These are phyloP conservation scores for Palythoa grandiflora DNA, from an alignment of 92 coral and sea anemone genomes.

Conservation along the genomic window DNA sequence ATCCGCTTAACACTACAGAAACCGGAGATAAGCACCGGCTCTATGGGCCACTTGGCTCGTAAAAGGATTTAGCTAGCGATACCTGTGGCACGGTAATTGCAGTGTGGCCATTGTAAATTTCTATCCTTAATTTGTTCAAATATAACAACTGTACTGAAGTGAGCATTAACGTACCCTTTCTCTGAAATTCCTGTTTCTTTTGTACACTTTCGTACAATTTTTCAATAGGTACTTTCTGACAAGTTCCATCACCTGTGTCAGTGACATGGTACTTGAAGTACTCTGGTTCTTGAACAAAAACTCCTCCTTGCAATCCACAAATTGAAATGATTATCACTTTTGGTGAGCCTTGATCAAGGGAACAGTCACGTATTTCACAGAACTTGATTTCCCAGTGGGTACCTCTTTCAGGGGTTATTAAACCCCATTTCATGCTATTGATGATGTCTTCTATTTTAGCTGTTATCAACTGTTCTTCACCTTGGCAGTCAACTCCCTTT, in stretches of 20 bases:
- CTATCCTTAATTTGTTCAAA: too few relatives aligned
- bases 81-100: too few relatives aligned
- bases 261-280: not conserved
- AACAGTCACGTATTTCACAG: not conserved
- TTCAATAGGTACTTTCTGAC: not conserved
- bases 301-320: constrained; percentile 14
- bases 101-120: too few relatives aligned
- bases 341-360: not conserved
- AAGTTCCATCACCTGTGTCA: not conserved
- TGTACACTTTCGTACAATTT: not conserved
- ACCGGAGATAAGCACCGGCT: too few relatives aligned
- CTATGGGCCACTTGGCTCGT: too few relatives aligned
- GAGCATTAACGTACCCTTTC: not conserved
- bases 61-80: too few relatives aligned
- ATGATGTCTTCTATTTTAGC: not conserved
- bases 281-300: constrained; percentile 4
- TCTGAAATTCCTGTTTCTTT: not conserved
- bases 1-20: too few relatives aligned
- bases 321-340: constrained; percentile 23
- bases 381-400: constrained; percentile 2
- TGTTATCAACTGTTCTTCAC: not conserved
- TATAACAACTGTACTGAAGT: too few relatives aligned
- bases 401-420: not conserved
- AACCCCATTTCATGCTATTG: not conserved
- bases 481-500: not conserved